A percentile compares a stretch with the other conserved stretches of the same genome.
These are phyloP conservation scores for Xiphydria camelus DNA, from an alignment of 2,888 invertebrate genomes.

Conservation along the genomic window DNA sequence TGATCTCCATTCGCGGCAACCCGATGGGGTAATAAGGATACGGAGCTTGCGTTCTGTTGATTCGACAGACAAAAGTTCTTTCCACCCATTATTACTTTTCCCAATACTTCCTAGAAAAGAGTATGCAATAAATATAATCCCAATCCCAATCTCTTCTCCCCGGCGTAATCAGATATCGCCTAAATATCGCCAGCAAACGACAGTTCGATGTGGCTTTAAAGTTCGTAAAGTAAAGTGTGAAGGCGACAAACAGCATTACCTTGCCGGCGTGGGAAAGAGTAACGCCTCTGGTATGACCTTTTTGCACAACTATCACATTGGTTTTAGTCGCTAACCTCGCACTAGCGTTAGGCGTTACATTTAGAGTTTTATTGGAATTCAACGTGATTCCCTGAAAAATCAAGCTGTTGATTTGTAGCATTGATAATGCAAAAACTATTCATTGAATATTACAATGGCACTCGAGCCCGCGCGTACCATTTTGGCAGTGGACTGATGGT, in stretches of 20 bases:
- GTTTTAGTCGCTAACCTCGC: slow-evolving; percentile 59
- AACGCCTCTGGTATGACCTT: slow-evolving; percentile 61
- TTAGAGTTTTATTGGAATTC: slow-evolving; percentile 42
- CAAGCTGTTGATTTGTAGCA: background rate
- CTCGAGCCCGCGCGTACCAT: no score
- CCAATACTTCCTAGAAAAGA: slow-evolving; percentile 46
- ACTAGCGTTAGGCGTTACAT: slow-evolving; percentile 38
- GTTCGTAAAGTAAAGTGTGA: no score
- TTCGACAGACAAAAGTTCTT: slow-evolving; percentile 42
- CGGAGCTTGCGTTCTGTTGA: slow-evolving; percentile 36
- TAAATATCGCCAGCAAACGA: no score
- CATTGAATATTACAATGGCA: no score
- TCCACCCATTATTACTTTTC: slow-evolving; percentile 52
- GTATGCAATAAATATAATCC: no score
- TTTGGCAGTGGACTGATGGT: slow-evolving; percentile 41
- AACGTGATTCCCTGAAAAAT: slow-evolving; percentile 38
- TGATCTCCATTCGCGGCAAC: slow-evolving; percentile 42
- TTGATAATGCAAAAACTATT: no score
- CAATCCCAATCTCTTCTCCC: no score
- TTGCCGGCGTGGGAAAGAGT: slow-evolving; percentile 52
- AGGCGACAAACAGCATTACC: no score
- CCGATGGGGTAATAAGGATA: slow-evolving; percentile 39
- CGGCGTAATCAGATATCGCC: no score
- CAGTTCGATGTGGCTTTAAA: no score
- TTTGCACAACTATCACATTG: slow-evolving; percentile 66